A percentile compares a stretch with the other conserved stretches of the same genome.
Conservation (phyloP, 35 echinoderm and acorn worm genomes). For the Ptychodera flava region DNA sequence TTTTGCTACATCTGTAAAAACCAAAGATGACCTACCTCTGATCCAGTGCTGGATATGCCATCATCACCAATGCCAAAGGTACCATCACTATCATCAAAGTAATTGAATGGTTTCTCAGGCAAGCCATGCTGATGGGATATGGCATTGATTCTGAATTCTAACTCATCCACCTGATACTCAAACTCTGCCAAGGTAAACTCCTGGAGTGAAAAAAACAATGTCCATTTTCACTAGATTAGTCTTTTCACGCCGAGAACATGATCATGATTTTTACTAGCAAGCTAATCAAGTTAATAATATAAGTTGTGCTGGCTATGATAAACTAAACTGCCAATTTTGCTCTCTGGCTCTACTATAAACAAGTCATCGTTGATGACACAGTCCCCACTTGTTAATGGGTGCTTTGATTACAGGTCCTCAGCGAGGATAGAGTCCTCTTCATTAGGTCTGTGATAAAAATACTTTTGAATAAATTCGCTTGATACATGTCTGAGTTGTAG, state of each 20-base stretch:
- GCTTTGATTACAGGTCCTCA: too few species aligned
- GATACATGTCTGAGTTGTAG: too few species aligned
- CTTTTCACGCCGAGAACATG: background rate
- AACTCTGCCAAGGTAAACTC: slow-evolving; percentile 96
- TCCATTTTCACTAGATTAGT: background rate
- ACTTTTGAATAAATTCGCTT: too few species aligned
- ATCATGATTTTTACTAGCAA: background rate
- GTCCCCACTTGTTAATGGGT: too few species aligned
- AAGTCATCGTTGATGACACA: too few species aligned
- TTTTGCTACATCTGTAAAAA: background rate
- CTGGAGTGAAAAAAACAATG: slow-evolving; percentile 25
- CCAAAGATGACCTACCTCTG: slow-evolving; percentile 41
- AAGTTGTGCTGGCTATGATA: too few species aligned
- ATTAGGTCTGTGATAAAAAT: too few species aligned
- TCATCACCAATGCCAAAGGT: slow-evolving; percentile 53
- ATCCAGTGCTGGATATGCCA: slow-evolving; percentile 48
- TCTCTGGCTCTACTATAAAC: too few species aligned
- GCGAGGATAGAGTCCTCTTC: too few species aligned
- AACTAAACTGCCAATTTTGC: too few species aligned
- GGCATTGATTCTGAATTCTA: slow-evolving; percentile 79
- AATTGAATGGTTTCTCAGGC: slow-evolving; percentile 46
- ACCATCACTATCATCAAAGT: slow-evolving; percentile 54
- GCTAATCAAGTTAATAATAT: too few species aligned
- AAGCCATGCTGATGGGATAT: slow-evolving; percentile 63
- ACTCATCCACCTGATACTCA: slow-evolving; percentile 92